A percentile compares a stretch with the other conserved stretches of the same genome.
phyloP scores from a whole-genome alignment of 2,888 invertebrate species.

The Megamerina dolium region DNA sequence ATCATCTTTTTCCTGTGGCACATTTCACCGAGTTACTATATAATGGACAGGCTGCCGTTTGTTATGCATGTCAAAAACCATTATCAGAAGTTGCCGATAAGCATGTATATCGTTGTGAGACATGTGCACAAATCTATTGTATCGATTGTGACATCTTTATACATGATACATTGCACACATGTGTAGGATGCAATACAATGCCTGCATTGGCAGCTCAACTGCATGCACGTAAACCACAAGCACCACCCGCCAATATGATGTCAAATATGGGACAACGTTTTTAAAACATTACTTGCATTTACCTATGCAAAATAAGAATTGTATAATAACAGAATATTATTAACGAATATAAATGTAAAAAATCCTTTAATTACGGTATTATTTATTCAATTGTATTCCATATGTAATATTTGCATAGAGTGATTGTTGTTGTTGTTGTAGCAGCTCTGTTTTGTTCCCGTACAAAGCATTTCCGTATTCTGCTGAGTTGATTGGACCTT shows the following conservation, averaged over 20 bases:
- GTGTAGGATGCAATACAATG: slow-evolving; percentile 89
- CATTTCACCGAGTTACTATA: slow-evolving; percentile 69
- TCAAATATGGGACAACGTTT: slow-evolving; percentile 18
- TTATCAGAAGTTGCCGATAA: slow-evolving; percentile 59
- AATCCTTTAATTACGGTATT: too few species aligned
- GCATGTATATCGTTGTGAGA: slow-evolving; percentile 75
- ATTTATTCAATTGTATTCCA: too few species aligned
- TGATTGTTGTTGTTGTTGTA: too few species aligned
- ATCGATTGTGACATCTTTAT: slow-evolving; percentile 94
- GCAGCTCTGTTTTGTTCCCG: too few species aligned
- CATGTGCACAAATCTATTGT: slow-evolving; percentile 78
- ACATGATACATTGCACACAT: slow-evolving; percentile 89
- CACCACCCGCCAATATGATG: slow-evolving; percentile 18
- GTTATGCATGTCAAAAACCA: slow-evolving; percentile 71
- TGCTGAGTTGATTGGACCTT: too few species aligned
- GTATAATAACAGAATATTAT: too few species aligned
- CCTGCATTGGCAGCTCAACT: slow-evolving; percentile 39
- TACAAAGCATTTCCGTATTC: too few species aligned
- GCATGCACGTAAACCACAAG: slow-evolving; percentile 36
- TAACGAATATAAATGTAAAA: too few species aligned
- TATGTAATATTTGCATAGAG: too few species aligned
- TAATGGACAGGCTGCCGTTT: slow-evolving; percentile 55
- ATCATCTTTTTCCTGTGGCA: slow-evolving; percentile 91
- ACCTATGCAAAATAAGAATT: too few species aligned
- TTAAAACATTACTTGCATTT: slow-evolving; percentile 10